Evolutionary conservation across 2,888 invertebrate species (phyloP).

Genomic region (Aethes cnicana): DNA sequence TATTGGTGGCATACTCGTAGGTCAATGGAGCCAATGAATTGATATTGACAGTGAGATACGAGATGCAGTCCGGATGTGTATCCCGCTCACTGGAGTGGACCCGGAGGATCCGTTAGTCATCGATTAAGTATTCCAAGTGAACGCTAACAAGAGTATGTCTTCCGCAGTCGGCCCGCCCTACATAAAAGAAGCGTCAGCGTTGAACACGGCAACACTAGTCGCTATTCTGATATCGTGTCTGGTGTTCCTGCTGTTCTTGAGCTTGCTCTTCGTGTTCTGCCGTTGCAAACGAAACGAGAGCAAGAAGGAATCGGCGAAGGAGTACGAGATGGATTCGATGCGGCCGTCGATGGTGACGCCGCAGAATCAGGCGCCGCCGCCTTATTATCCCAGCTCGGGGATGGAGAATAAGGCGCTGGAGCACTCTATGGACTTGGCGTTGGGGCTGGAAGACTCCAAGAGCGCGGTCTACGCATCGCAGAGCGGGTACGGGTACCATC

Average conservation of each 20-base stretch:
- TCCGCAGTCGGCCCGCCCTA: constrained; percentile 92
- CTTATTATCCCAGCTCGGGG: constrained; percentile 92
- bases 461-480: constrained; percentile 91
- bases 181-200: constrained; percentile 89
- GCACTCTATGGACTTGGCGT: constrained; percentile 92
- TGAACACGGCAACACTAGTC: constrained; percentile 90
- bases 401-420: constrained; percentile 96
- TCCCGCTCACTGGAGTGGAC: constrained; percentile 13
- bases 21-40: constrained; percentile 7
- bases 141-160: no score
- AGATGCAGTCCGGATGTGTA: constrained; percentile 16
- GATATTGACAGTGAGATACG: constrained; percentile 25
- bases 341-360: constrained; percentile 92
- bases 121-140: constrained; percentile 2
- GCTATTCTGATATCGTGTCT: constrained; percentile 90
- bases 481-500: constrained; percentile 93
- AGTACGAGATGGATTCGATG: constrained; percentile 95
- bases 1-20: constrained; percentile 9
- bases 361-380: constrained; percentile 93
- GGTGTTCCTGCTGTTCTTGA: constrained; percentile 89
- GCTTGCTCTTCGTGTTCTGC: constrained; percentile 91
- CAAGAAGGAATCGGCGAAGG: constrained; percentile 92
- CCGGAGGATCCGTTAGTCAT: constrained; percentile 1
- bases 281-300: constrained; percentile 91
- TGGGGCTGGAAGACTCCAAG: constrained; percentile 93